Conservation (phyloP, 1,140 invertebrate species). For the Pseudomyrmex dendroicus region DNA sequence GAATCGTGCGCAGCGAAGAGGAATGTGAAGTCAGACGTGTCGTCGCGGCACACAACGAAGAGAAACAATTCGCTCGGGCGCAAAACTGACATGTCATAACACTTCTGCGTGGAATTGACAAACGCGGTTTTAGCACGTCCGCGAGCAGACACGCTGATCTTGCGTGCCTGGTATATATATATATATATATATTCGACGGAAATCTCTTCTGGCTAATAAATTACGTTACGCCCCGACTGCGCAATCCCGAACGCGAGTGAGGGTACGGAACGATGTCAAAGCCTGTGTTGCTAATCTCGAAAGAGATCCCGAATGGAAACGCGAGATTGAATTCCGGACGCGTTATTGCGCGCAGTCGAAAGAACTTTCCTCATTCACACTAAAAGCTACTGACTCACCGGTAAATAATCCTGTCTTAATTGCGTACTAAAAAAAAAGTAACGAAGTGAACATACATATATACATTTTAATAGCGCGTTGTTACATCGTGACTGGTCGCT, state of each 20-base stretch:
- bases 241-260: slow-evolving; percentile 20
- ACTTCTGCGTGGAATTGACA: slow-evolving; percentile 3
- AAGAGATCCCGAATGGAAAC: background rate
- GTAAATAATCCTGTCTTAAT: slow-evolving; percentile 48
- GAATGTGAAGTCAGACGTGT: slow-evolving; percentile 7
- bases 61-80: slow-evolving; percentile 5
- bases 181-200: background rate
- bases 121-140: slow-evolving; percentile 10
- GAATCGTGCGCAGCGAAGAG: slow-evolving; percentile 1
- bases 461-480: slow-evolving; percentile 30
- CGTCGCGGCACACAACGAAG: background rate
- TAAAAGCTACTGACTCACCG: slow-evolving; percentile 48
- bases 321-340: background rate
- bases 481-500: slow-evolving; percentile 38
- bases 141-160: background rate
- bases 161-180: background rate
- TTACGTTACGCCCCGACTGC: slow-evolving; percentile 3
- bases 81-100: slow-evolving; percentile 39
- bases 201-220: slow-evolving; percentile 36
- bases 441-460: slow-evolving; percentile 1
- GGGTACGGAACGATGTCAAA: slow-evolving; percentile 25
- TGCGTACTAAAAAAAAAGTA: slow-evolving; percentile 18
- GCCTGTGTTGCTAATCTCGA: slow-evolving; percentile 7
- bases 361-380: background rate
- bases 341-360: background rate